Evolutionary conservation across 64 coral and sea anemone species (phyloP).

Genomic region (Stylophora pistillata): DNA sequence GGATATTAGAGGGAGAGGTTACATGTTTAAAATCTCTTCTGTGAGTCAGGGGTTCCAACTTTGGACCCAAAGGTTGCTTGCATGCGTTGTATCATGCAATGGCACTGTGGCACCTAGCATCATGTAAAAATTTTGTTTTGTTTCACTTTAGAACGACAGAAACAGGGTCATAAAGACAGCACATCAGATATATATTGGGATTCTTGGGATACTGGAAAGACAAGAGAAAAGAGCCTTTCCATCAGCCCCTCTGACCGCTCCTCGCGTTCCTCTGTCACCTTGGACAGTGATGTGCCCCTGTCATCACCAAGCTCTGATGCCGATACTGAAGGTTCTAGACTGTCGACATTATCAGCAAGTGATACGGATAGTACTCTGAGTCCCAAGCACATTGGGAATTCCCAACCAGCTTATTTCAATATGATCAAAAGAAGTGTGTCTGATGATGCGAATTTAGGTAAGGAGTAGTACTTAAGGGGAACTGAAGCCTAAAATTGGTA

Average conservation of each 20-base stretch:
- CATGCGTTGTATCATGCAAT: too few species aligned
- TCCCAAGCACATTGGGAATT: conserved; percentile 10
- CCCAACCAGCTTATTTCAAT: conserved; percentile 30
- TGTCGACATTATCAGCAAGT: conserved; percentile 57
- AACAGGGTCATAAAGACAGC: conserved; percentile 94
- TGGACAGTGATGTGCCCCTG: conserved; percentile 71
- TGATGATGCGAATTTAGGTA: conserved; percentile 93
- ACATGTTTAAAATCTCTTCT: too few species aligned
- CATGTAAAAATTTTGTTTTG: neutral
- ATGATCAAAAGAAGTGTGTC: conserved; percentile 84
- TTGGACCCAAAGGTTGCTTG: too few species aligned
- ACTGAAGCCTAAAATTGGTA: neutral
- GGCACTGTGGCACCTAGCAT: too few species aligned
- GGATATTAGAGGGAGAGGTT: too few species aligned
- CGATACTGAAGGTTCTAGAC: conserved; percentile 62
- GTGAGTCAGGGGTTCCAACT: too few species aligned
- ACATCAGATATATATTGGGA: conserved; percentile 93
- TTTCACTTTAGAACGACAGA: conserved; percentile 68
- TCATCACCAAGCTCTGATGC: conserved; percentile 77
- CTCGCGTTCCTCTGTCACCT: conserved; percentile 74
- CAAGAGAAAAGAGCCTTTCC: conserved; percentile 27
- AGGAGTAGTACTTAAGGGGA: neutral
- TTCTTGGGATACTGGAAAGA: conserved; percentile 51
- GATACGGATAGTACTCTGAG: conserved; percentile 65
- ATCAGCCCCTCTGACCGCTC: conserved; percentile 66